These are phyloP conservation scores for Patella ulyssiponensis DNA, from an alignment of 2,888 invertebrate species.

Conservation along the genomic window DNA sequence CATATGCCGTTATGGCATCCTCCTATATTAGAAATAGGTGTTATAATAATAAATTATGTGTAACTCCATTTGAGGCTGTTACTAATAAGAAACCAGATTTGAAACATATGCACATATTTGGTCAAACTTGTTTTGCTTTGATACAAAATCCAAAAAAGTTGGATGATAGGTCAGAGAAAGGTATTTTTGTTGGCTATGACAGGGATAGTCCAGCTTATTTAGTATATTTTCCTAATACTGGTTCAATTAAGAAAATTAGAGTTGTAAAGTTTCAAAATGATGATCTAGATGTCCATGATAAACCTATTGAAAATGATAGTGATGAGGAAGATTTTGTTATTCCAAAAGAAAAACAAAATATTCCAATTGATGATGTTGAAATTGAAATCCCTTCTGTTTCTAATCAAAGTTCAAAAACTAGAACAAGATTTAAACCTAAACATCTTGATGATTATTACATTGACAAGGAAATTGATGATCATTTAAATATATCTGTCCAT, in stretches of 20 bases:
- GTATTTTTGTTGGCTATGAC: conserved; percentile 35
- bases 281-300: background rate
- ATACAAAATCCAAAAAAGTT: too few relatives aligned
- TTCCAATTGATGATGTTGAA: background rate
- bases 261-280: conserved; percentile 21
- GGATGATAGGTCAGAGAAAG: too few relatives aligned
- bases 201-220: conserved; percentile 31
- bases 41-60: conserved; percentile 19
- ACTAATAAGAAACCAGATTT: conserved; percentile 21
- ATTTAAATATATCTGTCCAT: conserved; percentile 8
- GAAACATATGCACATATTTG: too few relatives aligned
- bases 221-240: conserved; percentile 30
- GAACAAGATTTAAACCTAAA: conserved; percentile 1
- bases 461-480: conserved; percentile 1
- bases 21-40: conserved; percentile 39
- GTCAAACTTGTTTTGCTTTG: too few relatives aligned
- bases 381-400: too few relatives aligned
- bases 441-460: conserved; percentile 3
- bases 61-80: conserved; percentile 30
- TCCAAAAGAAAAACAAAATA: background rate
- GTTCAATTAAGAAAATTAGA: conserved; percentile 23
- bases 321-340: background rate
- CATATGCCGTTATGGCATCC: conserved; percentile 33
- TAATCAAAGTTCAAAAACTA: background rate
- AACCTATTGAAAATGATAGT: conserved; percentile 3